phyloP scores from a whole-genome alignment of 2,113 vertebrate genomes.

The Mirza zaza region DNA sequence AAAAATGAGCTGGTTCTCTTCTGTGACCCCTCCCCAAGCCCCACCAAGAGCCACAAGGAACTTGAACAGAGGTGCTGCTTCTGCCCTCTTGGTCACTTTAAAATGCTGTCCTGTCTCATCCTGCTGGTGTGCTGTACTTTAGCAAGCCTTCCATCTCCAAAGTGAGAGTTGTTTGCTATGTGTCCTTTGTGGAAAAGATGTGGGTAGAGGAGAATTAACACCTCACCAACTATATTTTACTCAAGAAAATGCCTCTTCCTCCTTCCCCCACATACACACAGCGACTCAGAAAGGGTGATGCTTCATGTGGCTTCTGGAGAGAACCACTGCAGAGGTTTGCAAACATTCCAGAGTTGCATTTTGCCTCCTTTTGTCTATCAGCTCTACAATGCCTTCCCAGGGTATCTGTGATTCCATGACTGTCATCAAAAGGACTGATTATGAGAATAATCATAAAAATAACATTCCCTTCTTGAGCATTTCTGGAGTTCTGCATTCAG shows the following conservation, averaged over 20 bases:
- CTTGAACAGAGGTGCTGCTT: neutral
- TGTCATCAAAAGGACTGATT: neutral
- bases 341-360: neutral
- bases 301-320: neutral
- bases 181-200: neutral
- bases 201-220: neutral
- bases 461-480: neutral
- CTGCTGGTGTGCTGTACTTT: neutral
- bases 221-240: neutral
- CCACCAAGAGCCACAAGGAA: neutral
- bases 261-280: neutral
- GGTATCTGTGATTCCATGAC: neutral
- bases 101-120: neutral
- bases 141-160: neutral
- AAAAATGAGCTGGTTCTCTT: neutral
- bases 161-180: neutral
- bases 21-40: neutral
- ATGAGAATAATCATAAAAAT: neutral
- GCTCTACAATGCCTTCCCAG: neutral
- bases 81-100: neutral
- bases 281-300: neutral
- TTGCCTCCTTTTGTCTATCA: neutral
- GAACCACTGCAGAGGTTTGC: neutral
- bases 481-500: neutral
- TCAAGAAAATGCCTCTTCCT: neutral